These are phyloP conservation scores for Rhadinocentrus ornatus DNA, from an alignment of 2,797 vertebrate species.

Conservation along the genomic window DNA sequence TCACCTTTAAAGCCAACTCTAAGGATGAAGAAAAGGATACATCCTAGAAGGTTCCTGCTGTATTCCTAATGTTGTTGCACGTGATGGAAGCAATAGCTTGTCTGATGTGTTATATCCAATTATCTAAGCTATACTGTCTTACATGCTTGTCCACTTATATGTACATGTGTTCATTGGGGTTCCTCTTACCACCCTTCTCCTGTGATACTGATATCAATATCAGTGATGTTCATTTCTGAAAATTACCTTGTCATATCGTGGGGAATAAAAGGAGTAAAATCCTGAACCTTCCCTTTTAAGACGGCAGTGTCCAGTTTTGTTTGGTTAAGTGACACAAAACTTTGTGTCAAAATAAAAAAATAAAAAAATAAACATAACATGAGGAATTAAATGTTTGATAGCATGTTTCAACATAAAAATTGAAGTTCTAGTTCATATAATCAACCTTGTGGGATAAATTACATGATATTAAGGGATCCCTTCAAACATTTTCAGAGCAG, in stretches of 20 bases:
- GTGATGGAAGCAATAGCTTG: background rate
- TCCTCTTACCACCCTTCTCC: background rate
- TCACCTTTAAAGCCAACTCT: background rate
- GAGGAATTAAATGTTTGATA: background rate
- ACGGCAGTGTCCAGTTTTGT: conserved; percentile 5
- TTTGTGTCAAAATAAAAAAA: background rate
- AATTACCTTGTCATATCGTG: background rate
- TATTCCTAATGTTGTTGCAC: background rate
- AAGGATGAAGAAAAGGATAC: background rate
- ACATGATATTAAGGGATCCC: conserved; percentile 45
- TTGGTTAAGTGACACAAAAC: background rate
- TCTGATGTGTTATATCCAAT: background rate
- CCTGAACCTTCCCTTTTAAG: conserved; percentile 67
- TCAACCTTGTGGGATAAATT: background rate
- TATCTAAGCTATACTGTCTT: background rate
- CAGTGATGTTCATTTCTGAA: background rate
- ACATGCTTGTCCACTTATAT: background rate
- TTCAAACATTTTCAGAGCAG: conserved; percentile 50
- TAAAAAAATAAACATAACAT: background rate
- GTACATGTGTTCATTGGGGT: background rate
- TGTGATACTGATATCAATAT: background rate
- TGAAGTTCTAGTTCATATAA: background rate
- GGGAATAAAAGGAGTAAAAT: background rate
- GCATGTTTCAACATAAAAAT: background rate
- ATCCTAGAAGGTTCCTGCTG: background rate